Base-by-base conservation (phyloP, 1,140 invertebrate genomes). In the Drosophila teissieri region DNA sequence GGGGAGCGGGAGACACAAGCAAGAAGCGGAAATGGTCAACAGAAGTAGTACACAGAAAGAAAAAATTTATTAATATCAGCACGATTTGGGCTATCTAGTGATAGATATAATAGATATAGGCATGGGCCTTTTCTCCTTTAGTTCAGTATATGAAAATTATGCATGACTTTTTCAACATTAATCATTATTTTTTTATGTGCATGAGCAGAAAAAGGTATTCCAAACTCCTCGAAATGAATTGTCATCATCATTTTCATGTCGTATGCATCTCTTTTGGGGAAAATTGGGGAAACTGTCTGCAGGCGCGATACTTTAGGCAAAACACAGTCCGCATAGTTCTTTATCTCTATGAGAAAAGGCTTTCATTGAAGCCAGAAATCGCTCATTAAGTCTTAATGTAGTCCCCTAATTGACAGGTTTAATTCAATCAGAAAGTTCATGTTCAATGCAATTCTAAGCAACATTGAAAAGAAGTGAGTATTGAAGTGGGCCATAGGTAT, bases 1-100 rank as follows among this genome's bases (percentile, higher is more conserved):
- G 27, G 40, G 10, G 24, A 17, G 56, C 19, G 56, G 31, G 40
- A 17, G 19, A 34, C 64, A 70, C 55, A 68, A 68, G 68, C 67
- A 69, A 68, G 67, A 45, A 55, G 36, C 67, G 67, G 67, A 69
- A 68, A 68, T 68, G 64, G 64, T 52, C 64, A 68, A 64, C 27
- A 46, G 63, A 17, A 31, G 14, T 15, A 19, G 55, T 24, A n/a
- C 27, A 51, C 48, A 31, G n/a, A 17, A 17, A 34, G 34, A 49
- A 49, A 49, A 49, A 24, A 22, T 5, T 24, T 2, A 5, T 24
- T 7, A 6, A 14, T 14, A 22, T 14, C 10, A 22, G 14, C 2
- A 14, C 5, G 4, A 46, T 24, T 12, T 22, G 14, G 4, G 0
- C 17, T 4, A 24, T 4, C 0, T 24, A 24, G 24, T 4, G 22